Evolutionary conservation across 2,113 vertebrate species (phyloP), one percentile per base, ranked within the genome.

Genomic region (Chauna torquata): DNA sequence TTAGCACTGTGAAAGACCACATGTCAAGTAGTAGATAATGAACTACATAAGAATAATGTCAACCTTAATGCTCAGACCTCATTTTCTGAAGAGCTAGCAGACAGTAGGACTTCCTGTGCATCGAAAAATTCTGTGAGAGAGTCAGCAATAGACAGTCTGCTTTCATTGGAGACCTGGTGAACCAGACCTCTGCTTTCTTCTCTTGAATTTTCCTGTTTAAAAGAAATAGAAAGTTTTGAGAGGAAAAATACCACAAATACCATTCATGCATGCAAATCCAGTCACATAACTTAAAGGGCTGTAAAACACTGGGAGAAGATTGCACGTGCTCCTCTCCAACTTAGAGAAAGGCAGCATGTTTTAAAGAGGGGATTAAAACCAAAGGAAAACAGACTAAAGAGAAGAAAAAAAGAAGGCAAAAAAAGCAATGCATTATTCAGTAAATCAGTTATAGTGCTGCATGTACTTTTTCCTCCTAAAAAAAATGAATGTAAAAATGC

Each of bases 61-160:
- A 86, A 79, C 78, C 68, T 93, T 34, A 86, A 57, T 47, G 52
- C 28, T 92, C 98, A 96, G 62, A 99, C 99, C 99, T 99, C 99
- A 58, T 99, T 99, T 98, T 99, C 99, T 92, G 99, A 99, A 94
- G 99, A 99, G 92, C 99, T 99, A 14, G 99, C 99, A 70, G 99
- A 99, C 83, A 99, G 87, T 3, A 99, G 97, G 69, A 99, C 99
- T 97, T 99, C 99, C 91, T 99, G 99, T 25, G 99, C 99, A 84
- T 99, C 99, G 92, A 99, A 99, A 96, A 99, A 99, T 97, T 99
- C 99, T 0, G 99, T 99, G 74, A 99, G 97, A 38, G 99, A 99
- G 97, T 99, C 99, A 16, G 99, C 98, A 47, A 99, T 98, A 54
- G 99, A 99, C 10, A 99, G 97, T 64, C 98, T 98, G 95, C 99